phyloP scores from a whole-genome alignment of 1,140 invertebrate genomes.

The Cyphomyrmex costatus region DNA sequence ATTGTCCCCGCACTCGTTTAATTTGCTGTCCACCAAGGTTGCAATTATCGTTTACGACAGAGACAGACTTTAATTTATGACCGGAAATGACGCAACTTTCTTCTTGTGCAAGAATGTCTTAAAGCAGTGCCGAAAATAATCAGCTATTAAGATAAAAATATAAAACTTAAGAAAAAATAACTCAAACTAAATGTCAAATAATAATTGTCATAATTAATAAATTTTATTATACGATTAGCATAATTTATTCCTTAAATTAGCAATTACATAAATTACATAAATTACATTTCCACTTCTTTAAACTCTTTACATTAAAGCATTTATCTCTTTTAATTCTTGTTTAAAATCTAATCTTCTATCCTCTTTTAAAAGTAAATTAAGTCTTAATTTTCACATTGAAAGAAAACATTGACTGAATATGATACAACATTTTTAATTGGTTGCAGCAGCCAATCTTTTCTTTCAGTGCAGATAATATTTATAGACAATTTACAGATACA shows the following conservation, averaged over 20 bases:
- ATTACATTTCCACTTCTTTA: too few species aligned
- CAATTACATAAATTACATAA: not conserved
- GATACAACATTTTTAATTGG: too few species aligned
- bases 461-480: not conserved
- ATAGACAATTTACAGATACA: not conserved
- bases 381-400: not conserved
- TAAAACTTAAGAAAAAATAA: not conserved
- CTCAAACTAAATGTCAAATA: not conserved
- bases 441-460: too few species aligned
- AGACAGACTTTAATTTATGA: slow-evolving; percentile 57
- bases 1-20: slow-evolving; percentile 56
- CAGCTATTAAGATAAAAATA: not conserved
- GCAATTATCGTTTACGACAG: slow-evolving; percentile 57
- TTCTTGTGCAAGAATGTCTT: slow-evolving; percentile 6
- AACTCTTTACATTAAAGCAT: too few species aligned
- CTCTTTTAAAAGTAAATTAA: not conserved
- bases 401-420: too few species aligned
- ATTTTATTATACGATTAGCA: not conserved
- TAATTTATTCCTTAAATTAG: not conserved
- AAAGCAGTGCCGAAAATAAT: not conserved
- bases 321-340: not conserved
- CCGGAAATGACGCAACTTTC: slow-evolving; percentile 19
- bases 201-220: not conserved
- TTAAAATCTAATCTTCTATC: not conserved
- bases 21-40: slow-evolving; percentile 41